phyloP scores from a whole-genome alignment of 1,140 invertebrate genomes.

The Dreissena polymorpha region DNA sequence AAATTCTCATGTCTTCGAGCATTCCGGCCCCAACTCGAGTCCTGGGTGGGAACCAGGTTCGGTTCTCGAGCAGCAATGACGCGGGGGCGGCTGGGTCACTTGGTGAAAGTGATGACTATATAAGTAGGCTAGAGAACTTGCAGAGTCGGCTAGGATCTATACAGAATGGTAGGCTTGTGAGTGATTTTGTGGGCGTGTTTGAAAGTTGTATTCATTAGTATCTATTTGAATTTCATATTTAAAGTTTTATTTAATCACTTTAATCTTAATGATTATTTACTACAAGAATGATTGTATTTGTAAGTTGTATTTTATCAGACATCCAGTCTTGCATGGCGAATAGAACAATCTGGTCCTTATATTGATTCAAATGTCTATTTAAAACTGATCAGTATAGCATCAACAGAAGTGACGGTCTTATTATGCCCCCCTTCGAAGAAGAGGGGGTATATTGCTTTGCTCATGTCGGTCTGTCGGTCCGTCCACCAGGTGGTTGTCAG shows the following conservation, averaged over 20 bases:
- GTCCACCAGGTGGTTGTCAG: too few relatives aligned
- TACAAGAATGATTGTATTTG: not conserved
- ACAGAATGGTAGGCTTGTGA: conserved; percentile 42
- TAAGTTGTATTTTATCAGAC: not conserved
- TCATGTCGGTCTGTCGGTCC: too few relatives aligned
- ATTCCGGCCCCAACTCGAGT: conserved; percentile 36
- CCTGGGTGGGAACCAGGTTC: not conserved
- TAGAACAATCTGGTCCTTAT: too few relatives aligned
- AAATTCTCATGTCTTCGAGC: conserved; percentile 52
- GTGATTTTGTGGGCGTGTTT: too few relatives aligned
- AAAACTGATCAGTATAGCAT: too few relatives aligned
- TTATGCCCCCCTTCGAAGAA: too few relatives aligned
- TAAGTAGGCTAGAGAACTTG: conserved; percentile 65
- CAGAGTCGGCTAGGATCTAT: conserved; percentile 61
- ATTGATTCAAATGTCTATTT: too few relatives aligned
- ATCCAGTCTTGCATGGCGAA: too few relatives aligned
- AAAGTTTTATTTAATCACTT: not conserved
- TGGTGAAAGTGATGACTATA: conserved; percentile 61
- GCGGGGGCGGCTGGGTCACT: conserved; percentile 13
- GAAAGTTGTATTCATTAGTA: not conserved
- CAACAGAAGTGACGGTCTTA: too few relatives aligned
- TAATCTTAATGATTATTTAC: not conserved
- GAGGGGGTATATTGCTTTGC: too few relatives aligned
- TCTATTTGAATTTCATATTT: not conserved
- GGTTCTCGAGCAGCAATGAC: conserved; percentile 30